Evolutionary conservation across 2,888 invertebrate species (phyloP).

Genomic region (Callyntrura guangdongensis): DNA sequence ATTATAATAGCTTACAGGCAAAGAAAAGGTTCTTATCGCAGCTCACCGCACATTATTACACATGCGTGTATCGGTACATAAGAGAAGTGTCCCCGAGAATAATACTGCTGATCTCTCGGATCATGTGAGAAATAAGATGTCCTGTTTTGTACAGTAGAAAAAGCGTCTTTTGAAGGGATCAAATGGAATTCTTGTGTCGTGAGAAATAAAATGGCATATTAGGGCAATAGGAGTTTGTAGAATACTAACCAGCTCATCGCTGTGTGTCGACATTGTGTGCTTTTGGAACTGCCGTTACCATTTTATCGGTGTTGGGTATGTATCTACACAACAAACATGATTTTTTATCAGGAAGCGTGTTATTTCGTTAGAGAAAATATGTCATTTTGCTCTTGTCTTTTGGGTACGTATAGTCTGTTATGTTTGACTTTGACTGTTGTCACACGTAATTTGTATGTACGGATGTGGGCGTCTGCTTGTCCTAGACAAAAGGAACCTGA

Average conservation of each 20-base stretch:
- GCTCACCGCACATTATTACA: no score
- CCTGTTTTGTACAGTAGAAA: no score
- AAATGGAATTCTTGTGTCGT: background rate
- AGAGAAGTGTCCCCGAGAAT: no score
- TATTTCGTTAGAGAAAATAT: background rate
- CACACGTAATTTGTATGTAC: background rate
- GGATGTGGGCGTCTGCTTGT: background rate
- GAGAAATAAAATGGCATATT: background rate
- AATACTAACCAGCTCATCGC: slow-evolving; percentile 30
- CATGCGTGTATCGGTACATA: no score
- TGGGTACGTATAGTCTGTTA: background rate
- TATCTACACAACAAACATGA: background rate
- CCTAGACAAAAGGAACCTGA: background rate
- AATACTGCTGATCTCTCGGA: no score
- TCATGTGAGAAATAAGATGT: no score
- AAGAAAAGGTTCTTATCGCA: no score
- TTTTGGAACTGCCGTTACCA: slow-evolving; percentile 2
- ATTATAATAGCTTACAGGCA: no score
- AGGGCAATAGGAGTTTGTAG: background rate
- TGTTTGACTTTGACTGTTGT: background rate
- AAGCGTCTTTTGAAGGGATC: no score
- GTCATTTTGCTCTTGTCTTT: background rate
- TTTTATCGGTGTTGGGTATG: slow-evolving; percentile 8
- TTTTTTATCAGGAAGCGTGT: background rate
- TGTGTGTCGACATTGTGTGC: background rate